Conservation (phyloP, 1,140 invertebrate genomes). For the Conus betulinus region DNA sequence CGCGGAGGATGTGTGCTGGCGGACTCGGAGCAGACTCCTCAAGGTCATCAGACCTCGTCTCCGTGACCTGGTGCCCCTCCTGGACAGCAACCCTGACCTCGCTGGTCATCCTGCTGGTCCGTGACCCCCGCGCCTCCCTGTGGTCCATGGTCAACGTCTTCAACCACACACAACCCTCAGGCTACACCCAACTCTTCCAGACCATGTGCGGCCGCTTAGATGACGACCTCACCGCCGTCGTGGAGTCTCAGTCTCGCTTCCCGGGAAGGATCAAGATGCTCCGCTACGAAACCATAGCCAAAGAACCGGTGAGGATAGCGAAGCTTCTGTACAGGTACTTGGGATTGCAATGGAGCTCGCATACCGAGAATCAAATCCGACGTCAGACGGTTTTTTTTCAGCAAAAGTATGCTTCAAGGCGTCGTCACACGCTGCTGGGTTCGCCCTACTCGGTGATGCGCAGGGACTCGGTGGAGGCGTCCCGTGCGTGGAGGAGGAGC, state of each 20-base stretch:
- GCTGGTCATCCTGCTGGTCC: background rate
- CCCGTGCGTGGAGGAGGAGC: background rate
- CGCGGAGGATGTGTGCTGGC: no score
- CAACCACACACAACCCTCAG: background rate
- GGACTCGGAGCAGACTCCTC: background rate
- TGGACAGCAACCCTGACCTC: background rate
- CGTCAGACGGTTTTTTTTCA: background rate
- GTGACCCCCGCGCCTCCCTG: slow-evolving; percentile 1
- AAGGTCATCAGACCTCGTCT: slow-evolving; percentile 7
- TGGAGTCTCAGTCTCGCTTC: background rate
- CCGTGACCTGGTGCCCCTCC: background rate
- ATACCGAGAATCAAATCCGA: background rate
- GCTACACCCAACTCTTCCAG: background rate
- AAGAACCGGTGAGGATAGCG: background rate
- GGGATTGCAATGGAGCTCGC: background rate
- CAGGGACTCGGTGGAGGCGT: background rate
- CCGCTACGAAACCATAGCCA: background rate
- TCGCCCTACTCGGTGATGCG: background rate
- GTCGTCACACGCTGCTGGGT: background rate
- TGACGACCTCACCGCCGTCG: background rate
- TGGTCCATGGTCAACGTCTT: slow-evolving; percentile 11
- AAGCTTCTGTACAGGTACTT: background rate
- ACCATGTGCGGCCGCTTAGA: background rate
- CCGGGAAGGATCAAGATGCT: background rate
- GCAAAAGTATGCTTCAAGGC: no score